Evolutionary conservation across 2,113 vertebrate species (phyloP), one percentile per base, ranked within the genome.

Genomic region (Sterrhoptilus dennistouni): DNA sequence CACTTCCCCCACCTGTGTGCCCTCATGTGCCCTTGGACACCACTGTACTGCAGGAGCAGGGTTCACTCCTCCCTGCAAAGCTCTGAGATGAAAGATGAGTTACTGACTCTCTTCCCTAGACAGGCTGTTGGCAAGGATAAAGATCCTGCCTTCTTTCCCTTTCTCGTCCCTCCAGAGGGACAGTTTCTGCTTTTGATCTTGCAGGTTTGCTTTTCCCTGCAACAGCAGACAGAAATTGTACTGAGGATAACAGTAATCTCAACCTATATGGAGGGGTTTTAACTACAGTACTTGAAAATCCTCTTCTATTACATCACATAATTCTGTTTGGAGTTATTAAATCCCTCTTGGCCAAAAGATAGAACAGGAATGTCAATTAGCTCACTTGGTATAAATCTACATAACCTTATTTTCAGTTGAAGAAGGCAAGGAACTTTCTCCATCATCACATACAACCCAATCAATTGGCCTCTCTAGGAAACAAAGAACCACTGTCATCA

Each of bases 231-330:
- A 82, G 47, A 66, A 61, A 36, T 3, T 3, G 6, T 25, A 65
- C 42, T 1, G 35, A 75, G 7, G 29, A 69, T 38, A 76, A 81
- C 22, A 25, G 21, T 17, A 74, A 53, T 56, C 78, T 33, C n/a
- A 52, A 96, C 65, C 69, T 56, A 74, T 60, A 63, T n/a, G 28
- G 57, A 94, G 23, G 60, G 63, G 75, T 77, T 79, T 92, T 64
- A 92, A 61, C 86, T 83, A 60, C 40, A 64, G 65, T 33, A 72
- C 79, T 95, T 56, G 59, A 94, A 93, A 96, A 94, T 83, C 89
- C 87, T 81, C 78, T 81, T 61, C 68, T 16, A 27, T 68, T 83
- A 75, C 47, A 85, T 88, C 16, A 31, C 72, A 82, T 71, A 66
- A 80, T 77, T 80, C 59, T 66, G 20, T 90, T 81, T n/a, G 6